Percentiles rank a stretch among this genome's conserved stretches.
phyloP scores from a whole-genome alignment of 2,113 vertebrate species.

The Mola mola region DNA sequence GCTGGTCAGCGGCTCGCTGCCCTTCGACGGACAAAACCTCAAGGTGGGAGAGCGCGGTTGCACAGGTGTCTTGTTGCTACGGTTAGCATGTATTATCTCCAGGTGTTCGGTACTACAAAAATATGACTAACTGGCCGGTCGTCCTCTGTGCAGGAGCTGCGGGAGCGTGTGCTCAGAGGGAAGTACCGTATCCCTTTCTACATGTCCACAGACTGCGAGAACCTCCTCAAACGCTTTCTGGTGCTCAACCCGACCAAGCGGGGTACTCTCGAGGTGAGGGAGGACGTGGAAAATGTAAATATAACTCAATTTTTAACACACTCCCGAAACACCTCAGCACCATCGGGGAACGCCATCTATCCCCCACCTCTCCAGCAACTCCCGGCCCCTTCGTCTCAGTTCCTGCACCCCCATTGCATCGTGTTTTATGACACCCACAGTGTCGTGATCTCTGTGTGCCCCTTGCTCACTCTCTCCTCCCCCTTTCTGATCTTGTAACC shows the following conservation, averaged over 20 bases:
- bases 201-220: constrained; percentile 99
- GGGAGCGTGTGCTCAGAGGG: constrained; percentile 95
- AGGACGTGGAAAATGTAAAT: constrained; percentile 71
- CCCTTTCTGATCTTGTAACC: constrained; percentile 19
- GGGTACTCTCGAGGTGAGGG: constrained; percentile 96
- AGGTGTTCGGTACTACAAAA: background rate
- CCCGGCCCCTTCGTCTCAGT: background rate
- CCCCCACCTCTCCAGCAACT: constrained; percentile 14
- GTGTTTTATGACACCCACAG: constrained; percentile 31
- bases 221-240: constrained; percentile 98
- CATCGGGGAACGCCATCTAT: constrained; percentile 45
- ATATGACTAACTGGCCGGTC: background rate
- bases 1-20: constrained; percentile 96
- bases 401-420: constrained; percentile 36
- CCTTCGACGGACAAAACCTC: constrained; percentile 97
- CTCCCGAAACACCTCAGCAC: constrained; percentile 35
- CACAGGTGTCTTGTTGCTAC: background rate
- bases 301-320: constrained; percentile 47
- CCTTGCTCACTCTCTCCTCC: constrained; percentile 25
- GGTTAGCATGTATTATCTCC: background rate
- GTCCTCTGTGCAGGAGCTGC: constrained; percentile 84
- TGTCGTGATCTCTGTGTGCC: constrained; percentile 26
- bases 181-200: constrained; percentile 99
- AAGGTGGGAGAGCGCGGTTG: constrained; percentile 82
- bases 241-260: constrained; percentile 97